Conservation (phyloP, 1,140 invertebrate species). For the Atta texana region DNA sequence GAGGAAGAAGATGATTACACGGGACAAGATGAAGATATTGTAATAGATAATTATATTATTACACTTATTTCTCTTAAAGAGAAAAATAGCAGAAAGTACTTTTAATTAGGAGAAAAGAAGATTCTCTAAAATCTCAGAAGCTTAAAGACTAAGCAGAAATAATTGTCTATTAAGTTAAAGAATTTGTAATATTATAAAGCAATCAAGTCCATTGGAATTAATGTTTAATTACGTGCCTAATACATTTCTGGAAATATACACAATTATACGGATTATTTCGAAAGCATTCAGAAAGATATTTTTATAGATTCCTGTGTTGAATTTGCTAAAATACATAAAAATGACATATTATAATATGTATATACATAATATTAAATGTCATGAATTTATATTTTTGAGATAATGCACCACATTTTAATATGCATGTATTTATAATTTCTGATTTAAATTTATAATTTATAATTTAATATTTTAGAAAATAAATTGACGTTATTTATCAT, state of each 20-base stretch:
- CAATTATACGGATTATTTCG: neutral
- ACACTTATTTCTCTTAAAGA: constrained; percentile 1
- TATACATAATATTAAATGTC: neutral
- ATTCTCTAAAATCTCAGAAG: neutral
- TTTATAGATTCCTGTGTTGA: neutral
- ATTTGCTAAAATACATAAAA: neutral
- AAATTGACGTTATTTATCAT: no score
- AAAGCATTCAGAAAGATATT: neutral
- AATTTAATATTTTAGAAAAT: neutral
- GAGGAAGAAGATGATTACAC: constrained; percentile 53
- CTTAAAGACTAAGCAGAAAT: neutral
- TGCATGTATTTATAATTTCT: neutral
- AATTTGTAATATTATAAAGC: constrained; percentile 5
- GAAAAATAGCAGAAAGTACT: neutral
- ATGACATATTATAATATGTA: neutral
- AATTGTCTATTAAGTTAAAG: neutral
- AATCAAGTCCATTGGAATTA: neutral
- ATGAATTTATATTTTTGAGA: constrained; percentile 8
- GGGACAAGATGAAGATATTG: constrained; percentile 37
- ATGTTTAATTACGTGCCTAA: neutral
- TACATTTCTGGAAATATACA: neutral
- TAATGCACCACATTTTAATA: constrained; percentile 8
- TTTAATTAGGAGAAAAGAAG: constrained; percentile 7
- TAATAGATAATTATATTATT: constrained; percentile 31
- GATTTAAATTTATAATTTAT: neutral